Evolutionary conservation across 2,888 invertebrate genomes (phyloP).

Genomic region (Caenorhabditis sulstoni): DNA sequence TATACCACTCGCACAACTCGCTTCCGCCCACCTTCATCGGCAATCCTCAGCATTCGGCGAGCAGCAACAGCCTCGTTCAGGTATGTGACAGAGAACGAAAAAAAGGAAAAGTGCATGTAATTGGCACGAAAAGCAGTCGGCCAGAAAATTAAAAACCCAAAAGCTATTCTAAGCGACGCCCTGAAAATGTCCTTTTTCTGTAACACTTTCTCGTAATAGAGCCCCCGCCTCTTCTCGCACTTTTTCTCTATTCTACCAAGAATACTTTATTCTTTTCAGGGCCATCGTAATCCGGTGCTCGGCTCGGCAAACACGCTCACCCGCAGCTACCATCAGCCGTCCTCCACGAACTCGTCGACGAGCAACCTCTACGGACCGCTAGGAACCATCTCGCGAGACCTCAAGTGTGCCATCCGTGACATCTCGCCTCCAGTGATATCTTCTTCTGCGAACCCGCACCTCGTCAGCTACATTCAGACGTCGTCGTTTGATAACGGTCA

Average conservation of each 20-base stretch:
- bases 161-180: neutral
- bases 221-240: too few species aligned
- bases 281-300: conserved; percentile 60
- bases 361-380: conserved; percentile 54
- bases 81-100: too few species aligned
- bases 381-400: conserved; percentile 41
- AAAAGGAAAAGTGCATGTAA: neutral
- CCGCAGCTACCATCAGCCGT: conserved; percentile 60
- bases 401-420: conserved; percentile 37
- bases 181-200: conserved; percentile 13
- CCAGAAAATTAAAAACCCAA: neutral
- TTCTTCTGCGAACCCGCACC: conserved; percentile 48
- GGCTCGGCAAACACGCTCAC: conserved; percentile 53
- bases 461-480: conserved; percentile 49
- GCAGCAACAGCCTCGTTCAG: conserved; percentile 55
- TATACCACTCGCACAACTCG: conserved; percentile 48
- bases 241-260: too few species aligned
- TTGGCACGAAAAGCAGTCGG: too few species aligned
- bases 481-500: conserved; percentile 57
- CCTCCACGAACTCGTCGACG: conserved; percentile 53
- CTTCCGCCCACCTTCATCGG: conserved; percentile 45
- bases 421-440: conserved; percentile 45
- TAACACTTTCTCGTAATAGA: conserved; percentile 6
- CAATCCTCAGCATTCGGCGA: conserved; percentile 47
- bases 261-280: conserved; percentile 10